Base-by-base conservation (phyloP, 2,113 vertebrate genomes). In the Pionites leucogaster region DNA sequence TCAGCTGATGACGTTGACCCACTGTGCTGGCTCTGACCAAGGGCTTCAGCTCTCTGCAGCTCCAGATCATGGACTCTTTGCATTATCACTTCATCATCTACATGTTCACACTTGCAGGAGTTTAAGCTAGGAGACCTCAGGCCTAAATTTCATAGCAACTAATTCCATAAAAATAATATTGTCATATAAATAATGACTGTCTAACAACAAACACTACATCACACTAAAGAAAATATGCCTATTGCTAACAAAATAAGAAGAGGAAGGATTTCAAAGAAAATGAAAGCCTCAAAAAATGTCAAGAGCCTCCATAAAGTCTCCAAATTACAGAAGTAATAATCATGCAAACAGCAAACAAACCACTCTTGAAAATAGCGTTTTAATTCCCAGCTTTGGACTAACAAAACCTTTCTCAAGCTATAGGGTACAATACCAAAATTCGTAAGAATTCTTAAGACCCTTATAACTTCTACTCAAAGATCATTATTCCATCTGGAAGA, bases 401-500 rank as follows among this genome's bases (percentile, higher is more conserved):
- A 84, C 6, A 78, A 91, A 57, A 76, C 15, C 12, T 41, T 7
- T 77, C 31, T 42, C 23, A 55, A 81, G 44, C 53, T 90, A 22
- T 29, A 77, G 37, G 37, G 20, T 72, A 90, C 29, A 76, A 65
- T 19, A 91, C 9, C 17, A 82, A 69, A 47, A 76, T 42, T 82
- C 37, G 20, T 72, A 42, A 22, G 65, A 63, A 93, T 93, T 90
- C 90, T 65, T 70, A 33, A 87, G 59, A 69, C 12, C 10, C 17
- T 77, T 4, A 37, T 69, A 67, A 20, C 37, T 85, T 90, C 49
- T 70, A 79, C 35, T 42, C 14, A 71, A 47, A 72, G 19, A 87
- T 82, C 41, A 20, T 87, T 90, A 80, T 46, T 84, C 47, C 41
- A 68, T 76, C 62, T 70, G 46, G 63, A 77, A 90, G 44, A 89